Percentiles rank a stretch among this genome's conserved stretches.
phyloP scores from a whole-genome alignment of 1,140 invertebrate genomes.

The Eulimnadia texana region DNA sequence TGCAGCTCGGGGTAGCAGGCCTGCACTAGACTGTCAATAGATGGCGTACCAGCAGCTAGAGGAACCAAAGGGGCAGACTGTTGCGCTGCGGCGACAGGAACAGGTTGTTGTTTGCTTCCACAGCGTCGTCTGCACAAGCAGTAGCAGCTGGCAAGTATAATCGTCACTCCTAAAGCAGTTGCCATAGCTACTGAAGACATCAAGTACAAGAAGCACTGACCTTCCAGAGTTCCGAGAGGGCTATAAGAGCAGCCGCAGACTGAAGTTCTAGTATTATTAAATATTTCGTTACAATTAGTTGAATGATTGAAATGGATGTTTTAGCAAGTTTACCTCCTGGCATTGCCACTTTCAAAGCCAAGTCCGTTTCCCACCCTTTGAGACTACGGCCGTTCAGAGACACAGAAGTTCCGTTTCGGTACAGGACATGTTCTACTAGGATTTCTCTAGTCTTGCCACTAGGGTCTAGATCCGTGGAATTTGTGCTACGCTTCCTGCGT shows the following conservation, averaged over 20 bases:
- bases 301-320: too few relatives aligned
- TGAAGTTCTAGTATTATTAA: neutral
- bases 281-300: neutral
- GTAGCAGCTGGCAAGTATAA: conserved; percentile 8
- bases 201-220: conserved; percentile 13
- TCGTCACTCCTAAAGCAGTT: conserved; percentile 13
- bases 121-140: conserved; percentile 8
- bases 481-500: neutral
- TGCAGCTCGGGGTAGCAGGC: conserved; percentile 14
- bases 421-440: conserved; percentile 8
- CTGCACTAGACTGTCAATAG: conserved; percentile 10
- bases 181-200: conserved; percentile 12
- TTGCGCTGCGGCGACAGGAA: neutral
- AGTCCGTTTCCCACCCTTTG: conserved; percentile 17
- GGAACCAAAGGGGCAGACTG: neutral
- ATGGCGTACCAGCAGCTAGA: neutral
- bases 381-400: neutral
- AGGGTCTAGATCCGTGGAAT: neutral
- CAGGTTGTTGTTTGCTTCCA: neutral
- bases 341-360: conserved; percentile 12
- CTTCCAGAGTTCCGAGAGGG: conserved; percentile 6
- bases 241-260: neutral
- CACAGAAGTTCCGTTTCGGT: conserved; percentile 9
- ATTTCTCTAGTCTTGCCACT: conserved; percentile 11
- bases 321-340: neutral